Percentiles rank a stretch among this genome's conserved stretches.
Conservation (phyloP, 1,140 invertebrate species). For the Aethina tumida region DNA sequence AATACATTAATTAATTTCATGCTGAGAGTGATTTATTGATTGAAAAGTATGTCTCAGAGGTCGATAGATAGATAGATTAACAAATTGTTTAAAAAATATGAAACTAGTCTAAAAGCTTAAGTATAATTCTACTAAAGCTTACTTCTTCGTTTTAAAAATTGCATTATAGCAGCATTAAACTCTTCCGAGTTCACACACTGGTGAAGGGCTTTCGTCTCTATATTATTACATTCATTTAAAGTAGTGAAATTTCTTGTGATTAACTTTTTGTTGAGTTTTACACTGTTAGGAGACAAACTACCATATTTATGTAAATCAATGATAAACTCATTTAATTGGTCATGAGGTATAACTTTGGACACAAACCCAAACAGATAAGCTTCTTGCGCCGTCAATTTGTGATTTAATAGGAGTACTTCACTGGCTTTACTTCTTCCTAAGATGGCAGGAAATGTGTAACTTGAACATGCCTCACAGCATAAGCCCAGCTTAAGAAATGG, state of each 20-base stretch:
- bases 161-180: slow-evolving; percentile 21
- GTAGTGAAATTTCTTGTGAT: slow-evolving; percentile 16
- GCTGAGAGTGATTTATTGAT: too few species aligned
- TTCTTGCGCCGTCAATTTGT: slow-evolving; percentile 60
- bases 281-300: slow-evolving; percentile 20
- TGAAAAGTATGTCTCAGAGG: too few species aligned
- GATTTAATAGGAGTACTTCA: slow-evolving; percentile 71
- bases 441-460: slow-evolving; percentile 70
- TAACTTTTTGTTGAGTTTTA: slow-evolving; percentile 28
- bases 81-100: too few species aligned
- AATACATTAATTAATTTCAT: too few species aligned
- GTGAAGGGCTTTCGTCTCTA: slow-evolving; percentile 22
- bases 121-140: slow-evolving; percentile 23
- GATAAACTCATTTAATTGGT: slow-evolving; percentile 21
- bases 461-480: slow-evolving; percentile 75
- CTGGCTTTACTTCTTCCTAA: slow-evolving; percentile 70
- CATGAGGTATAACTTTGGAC: slow-evolving; percentile 24
- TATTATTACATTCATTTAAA: slow-evolving; percentile 19
- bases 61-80: too few species aligned
- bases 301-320: slow-evolving; percentile 23
- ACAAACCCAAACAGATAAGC: slow-evolving; percentile 27
- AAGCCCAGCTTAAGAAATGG: slow-evolving; percentile 76
- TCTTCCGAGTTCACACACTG: slow-evolving; percentile 27
- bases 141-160: slow-evolving; percentile 25
- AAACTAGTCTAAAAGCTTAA: neutral